phyloP scores from a whole-genome alignment of 2,888 invertebrate genomes.

The Drosophila niveifrons region DNA sequence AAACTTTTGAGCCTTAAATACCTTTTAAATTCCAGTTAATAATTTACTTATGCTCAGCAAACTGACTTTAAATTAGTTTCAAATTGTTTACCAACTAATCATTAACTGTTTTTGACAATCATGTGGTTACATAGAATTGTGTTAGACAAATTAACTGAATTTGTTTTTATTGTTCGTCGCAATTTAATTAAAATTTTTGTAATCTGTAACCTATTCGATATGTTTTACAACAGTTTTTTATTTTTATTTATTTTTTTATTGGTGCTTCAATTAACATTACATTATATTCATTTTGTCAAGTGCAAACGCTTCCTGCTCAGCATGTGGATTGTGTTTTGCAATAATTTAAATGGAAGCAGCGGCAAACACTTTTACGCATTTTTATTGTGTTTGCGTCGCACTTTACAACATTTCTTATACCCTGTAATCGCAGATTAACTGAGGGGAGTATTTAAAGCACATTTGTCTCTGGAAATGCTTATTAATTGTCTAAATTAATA shows the following conservation, averaged over 20 bases:
- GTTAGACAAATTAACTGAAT: not conserved
- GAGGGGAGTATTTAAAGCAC: not conserved
- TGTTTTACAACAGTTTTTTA: not conserved
- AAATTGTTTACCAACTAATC: not conserved
- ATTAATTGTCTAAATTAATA: too few species aligned
- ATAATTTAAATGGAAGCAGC: not conserved
- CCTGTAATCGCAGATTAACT: not conserved
- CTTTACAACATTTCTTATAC: not conserved
- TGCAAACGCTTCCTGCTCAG: not conserved
- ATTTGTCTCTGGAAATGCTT: too few species aligned
- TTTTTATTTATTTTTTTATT: too few species aligned
- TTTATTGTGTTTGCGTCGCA: not conserved
- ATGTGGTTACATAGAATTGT: not conserved
- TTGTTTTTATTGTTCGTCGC: not conserved
- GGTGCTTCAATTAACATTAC: not conserved
- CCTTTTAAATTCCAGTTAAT: too few species aligned
- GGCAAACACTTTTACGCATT: not conserved
- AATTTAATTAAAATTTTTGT: constrained; percentile 1
- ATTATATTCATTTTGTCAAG: not conserved
- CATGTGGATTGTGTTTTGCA: not conserved
- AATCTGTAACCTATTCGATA: not conserved
- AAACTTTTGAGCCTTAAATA: too few species aligned
- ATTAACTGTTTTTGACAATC: not conserved
- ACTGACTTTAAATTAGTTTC: not conserved
- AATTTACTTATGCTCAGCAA: too few species aligned